Evolutionary conservation across 2,888 invertebrate genomes (phyloP).

Genomic region (Pecten maximus): DNA sequence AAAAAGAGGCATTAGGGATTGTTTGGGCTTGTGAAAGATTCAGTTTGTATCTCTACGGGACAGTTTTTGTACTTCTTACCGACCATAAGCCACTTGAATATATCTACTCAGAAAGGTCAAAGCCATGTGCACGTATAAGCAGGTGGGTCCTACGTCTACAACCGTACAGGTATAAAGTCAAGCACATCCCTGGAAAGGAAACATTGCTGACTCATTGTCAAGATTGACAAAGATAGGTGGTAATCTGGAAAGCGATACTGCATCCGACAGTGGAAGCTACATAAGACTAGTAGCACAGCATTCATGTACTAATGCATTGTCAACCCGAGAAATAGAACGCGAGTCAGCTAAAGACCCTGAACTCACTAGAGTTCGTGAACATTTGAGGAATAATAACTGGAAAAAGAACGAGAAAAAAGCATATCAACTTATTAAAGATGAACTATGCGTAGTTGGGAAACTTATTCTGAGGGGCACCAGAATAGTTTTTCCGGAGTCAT

Average conservation of each 20-base stretch:
- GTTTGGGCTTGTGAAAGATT: constrained; percentile 68
- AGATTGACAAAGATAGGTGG: constrained; percentile 42
- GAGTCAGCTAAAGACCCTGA: constrained; percentile 51
- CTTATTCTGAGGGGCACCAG: constrained; percentile 56
- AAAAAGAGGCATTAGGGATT: constrained; percentile 57
- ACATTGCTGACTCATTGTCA: constrained; percentile 56
- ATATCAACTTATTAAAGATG: constrained; percentile 48
- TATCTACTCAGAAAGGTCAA: constrained; percentile 63
- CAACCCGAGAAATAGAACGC: constrained; percentile 55
- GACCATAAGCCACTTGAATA: constrained; percentile 69
- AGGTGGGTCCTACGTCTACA: constrained; percentile 65
- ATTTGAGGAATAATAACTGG: constrained; percentile 42
- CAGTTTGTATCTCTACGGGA: constrained; percentile 63
- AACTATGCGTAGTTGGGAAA: constrained; percentile 50
- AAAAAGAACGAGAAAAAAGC: constrained; percentile 37
- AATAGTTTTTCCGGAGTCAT: constrained; percentile 46
- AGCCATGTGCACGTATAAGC: constrained; percentile 69
- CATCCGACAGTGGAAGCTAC: constrained; percentile 43
- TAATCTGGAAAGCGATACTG: neutral
- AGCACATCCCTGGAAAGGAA: constrained; percentile 52
- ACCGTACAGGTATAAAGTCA: constrained; percentile 56
- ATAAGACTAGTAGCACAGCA: constrained; percentile 48
- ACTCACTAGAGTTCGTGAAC: constrained; percentile 41
- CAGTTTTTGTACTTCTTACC: constrained; percentile 58
- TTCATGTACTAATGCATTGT: constrained; percentile 53